Percentiles rank a stretch among this genome's conserved stretches.
Evolutionary conservation across 1,140 invertebrate species (phyloP).

Genomic region (Aphaenogaster ashmeadi): DNA sequence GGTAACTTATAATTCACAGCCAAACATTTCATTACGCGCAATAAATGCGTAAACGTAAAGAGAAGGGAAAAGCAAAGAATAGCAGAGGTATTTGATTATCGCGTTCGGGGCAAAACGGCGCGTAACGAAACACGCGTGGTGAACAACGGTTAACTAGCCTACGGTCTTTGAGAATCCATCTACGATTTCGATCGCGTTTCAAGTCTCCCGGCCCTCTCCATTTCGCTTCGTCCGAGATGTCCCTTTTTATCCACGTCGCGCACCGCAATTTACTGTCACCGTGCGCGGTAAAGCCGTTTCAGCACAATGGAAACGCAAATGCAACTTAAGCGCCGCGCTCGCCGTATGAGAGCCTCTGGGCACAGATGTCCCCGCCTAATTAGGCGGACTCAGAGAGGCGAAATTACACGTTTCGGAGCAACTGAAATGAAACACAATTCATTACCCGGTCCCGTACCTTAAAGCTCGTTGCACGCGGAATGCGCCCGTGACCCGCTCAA

Average conservation of each 20-base stretch:
- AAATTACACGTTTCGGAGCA: conserved; percentile 85
- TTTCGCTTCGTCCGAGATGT: neutral
- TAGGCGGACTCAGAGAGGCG: conserved; percentile 78
- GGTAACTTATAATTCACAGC: conserved; percentile 23
- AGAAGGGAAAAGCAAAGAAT: neutral
- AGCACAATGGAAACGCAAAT: conserved; percentile 35
- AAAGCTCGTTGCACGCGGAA: conserved; percentile 71
- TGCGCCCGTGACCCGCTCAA: conserved; percentile 62
- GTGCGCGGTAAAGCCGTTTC: conserved; percentile 8
- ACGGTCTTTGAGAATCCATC: neutral
- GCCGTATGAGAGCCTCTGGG: conserved; percentile 79
- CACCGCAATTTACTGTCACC: conserved; percentile 14
- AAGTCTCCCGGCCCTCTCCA: neutral
- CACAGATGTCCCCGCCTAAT: conserved; percentile 86
- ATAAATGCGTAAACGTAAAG: conserved; percentile 42
- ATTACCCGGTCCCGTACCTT: conserved; percentile 79
- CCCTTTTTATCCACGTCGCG: neutral
- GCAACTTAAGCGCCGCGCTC: conserved; percentile 28
- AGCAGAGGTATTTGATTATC: conserved; percentile 26
- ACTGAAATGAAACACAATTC: conserved; percentile 85
- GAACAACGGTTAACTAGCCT: neutral
- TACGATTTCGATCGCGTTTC: neutral
- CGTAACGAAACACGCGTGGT: neutral
- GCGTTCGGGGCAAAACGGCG: neutral
- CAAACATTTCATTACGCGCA: conserved; percentile 55